phyloP scores from a whole-genome alignment of 2,888 invertebrate genomes.

The Lasioglossum malachurum region DNA sequence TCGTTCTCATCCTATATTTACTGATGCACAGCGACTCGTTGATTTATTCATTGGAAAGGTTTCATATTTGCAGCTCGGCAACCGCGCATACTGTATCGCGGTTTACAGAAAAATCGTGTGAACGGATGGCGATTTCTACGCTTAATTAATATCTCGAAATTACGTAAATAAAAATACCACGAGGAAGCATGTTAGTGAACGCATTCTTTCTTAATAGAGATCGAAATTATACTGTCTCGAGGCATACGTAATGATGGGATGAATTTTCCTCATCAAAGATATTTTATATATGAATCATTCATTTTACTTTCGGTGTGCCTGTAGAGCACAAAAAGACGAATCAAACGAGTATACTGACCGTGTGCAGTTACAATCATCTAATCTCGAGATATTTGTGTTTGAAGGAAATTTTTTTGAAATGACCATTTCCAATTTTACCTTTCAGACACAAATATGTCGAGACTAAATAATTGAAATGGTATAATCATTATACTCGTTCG shows the following conservation, averaged over 20 bases:
- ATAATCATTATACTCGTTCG: neutral
- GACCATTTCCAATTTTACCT: neutral
- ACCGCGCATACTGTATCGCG: neutral
- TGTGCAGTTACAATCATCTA: neutral
- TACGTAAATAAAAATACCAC: neutral
- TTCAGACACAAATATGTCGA: neutral
- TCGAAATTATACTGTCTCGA: neutral
- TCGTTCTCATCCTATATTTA: slow-evolving; percentile 4
- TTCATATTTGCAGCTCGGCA: neutral
- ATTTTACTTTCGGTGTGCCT: too few species aligned
- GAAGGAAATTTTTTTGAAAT: neutral
- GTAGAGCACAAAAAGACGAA: neutral
- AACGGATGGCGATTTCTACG: neutral
- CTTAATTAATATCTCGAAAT: neutral
- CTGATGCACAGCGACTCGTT: neutral
- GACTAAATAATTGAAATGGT: neutral
- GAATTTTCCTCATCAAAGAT: neutral
- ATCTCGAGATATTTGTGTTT: neutral
- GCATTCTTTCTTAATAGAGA: neutral
- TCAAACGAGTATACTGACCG: neutral
- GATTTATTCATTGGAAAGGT: neutral
- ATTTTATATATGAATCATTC: neutral
- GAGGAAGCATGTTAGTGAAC: neutral
- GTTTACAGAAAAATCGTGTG: neutral
- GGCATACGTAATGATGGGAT: neutral